Percentiles rank a stretch among this genome's conserved stretches.
Evolutionary conservation across 2,113 vertebrate genomes (phyloP).

Genomic region (Raphicerus campestris): DNA sequence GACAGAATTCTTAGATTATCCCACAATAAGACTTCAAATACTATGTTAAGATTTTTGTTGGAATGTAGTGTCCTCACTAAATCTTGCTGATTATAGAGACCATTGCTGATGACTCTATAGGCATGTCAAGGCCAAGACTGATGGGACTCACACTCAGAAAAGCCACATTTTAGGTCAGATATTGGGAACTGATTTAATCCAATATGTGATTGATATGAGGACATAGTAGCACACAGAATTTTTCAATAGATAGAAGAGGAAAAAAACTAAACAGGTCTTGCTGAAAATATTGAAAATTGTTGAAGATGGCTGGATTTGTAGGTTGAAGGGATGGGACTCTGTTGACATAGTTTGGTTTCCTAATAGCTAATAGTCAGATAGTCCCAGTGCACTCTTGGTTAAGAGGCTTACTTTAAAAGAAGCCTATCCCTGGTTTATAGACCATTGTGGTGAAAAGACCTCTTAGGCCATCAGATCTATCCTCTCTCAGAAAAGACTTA

Average conservation of each 20-base stretch:
- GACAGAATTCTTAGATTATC: neutral
- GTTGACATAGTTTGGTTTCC: neutral
- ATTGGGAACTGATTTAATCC: neutral
- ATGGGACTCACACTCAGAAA: neutral
- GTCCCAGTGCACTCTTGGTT: neutral
- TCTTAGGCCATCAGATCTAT: slow-evolving; percentile 2
- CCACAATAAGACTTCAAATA: neutral
- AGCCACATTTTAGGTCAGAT: neutral
- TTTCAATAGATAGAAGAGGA: neutral
- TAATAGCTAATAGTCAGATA: neutral
- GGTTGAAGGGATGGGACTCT: neutral
- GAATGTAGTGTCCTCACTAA: neutral
- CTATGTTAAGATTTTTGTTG: neutral
- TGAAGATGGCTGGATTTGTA: neutral
- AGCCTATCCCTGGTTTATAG: neutral
- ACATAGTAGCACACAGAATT: neutral
- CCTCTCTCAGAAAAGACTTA: slow-evolving; percentile 38
- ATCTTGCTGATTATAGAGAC: neutral
- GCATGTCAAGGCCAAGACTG: neutral
- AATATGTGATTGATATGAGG: neutral
- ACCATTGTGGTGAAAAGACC: neutral
- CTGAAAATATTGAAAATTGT: neutral
- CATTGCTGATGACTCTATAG: neutral
- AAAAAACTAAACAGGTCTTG: neutral
- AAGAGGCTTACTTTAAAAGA: neutral